phyloP scores from a whole-genome alignment of 2,888 invertebrate species.

The Sceliomorpha sp. region DNA sequence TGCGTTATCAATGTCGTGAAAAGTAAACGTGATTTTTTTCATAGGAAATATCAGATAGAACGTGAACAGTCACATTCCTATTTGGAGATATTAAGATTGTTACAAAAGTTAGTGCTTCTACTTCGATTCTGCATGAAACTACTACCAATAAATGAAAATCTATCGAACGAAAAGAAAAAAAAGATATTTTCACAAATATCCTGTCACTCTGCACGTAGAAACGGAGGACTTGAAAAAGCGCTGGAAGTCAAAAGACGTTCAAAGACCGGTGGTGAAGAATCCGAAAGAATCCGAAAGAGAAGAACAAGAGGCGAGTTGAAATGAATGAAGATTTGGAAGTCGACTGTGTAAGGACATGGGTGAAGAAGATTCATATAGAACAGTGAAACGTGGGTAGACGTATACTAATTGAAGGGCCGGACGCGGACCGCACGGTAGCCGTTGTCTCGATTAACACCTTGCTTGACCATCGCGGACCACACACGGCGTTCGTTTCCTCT shows the following conservation, averaged over 20 bases:
- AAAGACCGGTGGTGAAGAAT: slow-evolving; percentile 6
- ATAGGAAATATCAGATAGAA: too few relatives aligned
- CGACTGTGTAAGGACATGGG: neutral
- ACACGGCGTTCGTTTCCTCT: slow-evolving; percentile 62
- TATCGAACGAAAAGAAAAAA: too few relatives aligned
- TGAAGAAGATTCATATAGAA: slow-evolving; percentile 21
- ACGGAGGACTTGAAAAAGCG: slow-evolving; percentile 6
- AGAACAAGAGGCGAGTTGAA: slow-evolving; percentile 22
- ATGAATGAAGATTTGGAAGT: slow-evolving; percentile 31
- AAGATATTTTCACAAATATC: slow-evolving; percentile 26
- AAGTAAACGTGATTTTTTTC: too few relatives aligned
- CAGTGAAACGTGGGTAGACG: slow-evolving; percentile 60
- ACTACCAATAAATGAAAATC: too few relatives aligned
- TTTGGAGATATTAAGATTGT: too few relatives aligned
- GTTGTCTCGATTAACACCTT: slow-evolving; percentile 73
- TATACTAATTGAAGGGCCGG: slow-evolving; percentile 79
- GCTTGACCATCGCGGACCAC: slow-evolving; percentile 62
- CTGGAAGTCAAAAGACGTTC: slow-evolving; percentile 9
- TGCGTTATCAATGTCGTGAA: too few relatives aligned
- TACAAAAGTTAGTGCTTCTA: too few relatives aligned
- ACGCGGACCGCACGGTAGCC: slow-evolving; percentile 74
- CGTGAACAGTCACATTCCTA: too few relatives aligned
- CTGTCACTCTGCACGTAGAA: slow-evolving; percentile 20
- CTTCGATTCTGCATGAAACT: too few relatives aligned
- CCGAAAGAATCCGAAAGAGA: slow-evolving; percentile 6